Conservation (phyloP, 2,888 invertebrate species). For the Andrena chrysosceles region DNA sequence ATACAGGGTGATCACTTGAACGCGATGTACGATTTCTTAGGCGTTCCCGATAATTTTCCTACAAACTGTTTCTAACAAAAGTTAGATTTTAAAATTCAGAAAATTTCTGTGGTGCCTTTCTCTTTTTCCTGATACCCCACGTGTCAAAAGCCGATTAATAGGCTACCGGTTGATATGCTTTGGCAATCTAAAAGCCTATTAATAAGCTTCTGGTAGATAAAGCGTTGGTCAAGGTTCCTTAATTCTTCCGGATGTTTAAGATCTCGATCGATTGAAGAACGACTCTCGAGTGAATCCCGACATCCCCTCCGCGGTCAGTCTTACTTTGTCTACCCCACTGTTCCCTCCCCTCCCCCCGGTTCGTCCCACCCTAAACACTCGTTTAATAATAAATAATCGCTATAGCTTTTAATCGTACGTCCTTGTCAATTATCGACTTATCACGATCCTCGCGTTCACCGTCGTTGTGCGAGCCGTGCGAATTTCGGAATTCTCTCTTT, state of each 20-base stretch:
- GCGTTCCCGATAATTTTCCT: no score
- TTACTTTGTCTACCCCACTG: constrained; percentile 30
- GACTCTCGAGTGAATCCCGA: constrained; percentile 37
- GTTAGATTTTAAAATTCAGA: no score
- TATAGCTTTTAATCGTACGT: constrained; percentile 43
- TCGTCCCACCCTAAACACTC: constrained; percentile 35
- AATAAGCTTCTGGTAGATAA: no score
- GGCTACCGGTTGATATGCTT: no score
- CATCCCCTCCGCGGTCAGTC: constrained; percentile 38
- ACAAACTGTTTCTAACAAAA: no score
- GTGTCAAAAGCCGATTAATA: no score
- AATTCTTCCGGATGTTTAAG: not conserved
- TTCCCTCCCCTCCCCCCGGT: constrained; percentile 2
- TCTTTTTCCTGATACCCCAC: no score
- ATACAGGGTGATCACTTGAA: no score
- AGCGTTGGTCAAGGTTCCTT: no score
- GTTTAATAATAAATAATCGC: constrained; percentile 52
- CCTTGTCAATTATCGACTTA: constrained; percentile 18
- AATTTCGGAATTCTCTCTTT: constrained; percentile 22
- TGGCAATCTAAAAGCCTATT: no score
- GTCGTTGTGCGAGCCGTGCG: constrained; percentile 15
- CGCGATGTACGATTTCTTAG: no score
- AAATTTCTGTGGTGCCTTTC: no score
- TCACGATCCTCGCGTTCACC: constrained; percentile 38
- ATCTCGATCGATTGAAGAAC: constrained; percentile 34